Conservation (phyloP, 1,140 invertebrate species). For the Drosophila eugracilis region DNA sequence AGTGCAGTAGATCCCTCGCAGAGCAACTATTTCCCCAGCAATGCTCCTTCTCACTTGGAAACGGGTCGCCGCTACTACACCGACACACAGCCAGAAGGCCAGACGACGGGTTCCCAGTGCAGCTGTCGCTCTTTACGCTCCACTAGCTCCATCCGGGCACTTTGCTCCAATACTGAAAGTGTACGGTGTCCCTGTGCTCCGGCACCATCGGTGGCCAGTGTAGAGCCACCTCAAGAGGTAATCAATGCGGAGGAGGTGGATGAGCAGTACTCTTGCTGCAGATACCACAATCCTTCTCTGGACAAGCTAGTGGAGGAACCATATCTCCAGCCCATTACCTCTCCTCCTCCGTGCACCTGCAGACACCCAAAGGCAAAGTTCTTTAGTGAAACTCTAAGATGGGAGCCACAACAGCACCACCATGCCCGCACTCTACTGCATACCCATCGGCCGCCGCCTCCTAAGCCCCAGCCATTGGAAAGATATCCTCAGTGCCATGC, state of each 20-base stretch:
- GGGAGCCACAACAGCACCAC: slow-evolving; percentile 16
- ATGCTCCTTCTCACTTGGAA: not conserved
- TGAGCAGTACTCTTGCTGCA: not conserved
- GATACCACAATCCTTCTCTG: no score
- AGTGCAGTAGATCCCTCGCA: no score
- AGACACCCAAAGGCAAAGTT: not conserved
- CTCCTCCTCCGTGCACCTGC: not conserved
- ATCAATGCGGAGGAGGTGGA: not conserved
- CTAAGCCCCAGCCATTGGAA: not conserved
- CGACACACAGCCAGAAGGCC: slow-evolving; percentile 7
- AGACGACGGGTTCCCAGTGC: not conserved
- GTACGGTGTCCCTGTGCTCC: slow-evolving; percentile 24
- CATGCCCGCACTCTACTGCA: slow-evolving; percentile 4
- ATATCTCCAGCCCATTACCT: not conserved
- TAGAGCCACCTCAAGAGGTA: not conserved
- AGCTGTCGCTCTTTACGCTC: slow-evolving; percentile 18
- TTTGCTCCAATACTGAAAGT: slow-evolving; percentile 28
- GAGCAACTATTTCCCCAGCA: not conserved
- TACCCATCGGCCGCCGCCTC: not conserved
- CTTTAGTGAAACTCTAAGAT: not conserved
- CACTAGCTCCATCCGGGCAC: slow-evolving; percentile 3
- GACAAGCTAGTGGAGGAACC: not conserved
- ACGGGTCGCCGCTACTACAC: slow-evolving; percentile 29
- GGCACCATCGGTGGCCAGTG: slow-evolving; percentile 22
- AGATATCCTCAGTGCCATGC: not conserved